These are phyloP conservation scores for Spondyliosoma cantharus DNA, from an alignment of 2,797 vertebrate genomes.

Conservation along the genomic window DNA sequence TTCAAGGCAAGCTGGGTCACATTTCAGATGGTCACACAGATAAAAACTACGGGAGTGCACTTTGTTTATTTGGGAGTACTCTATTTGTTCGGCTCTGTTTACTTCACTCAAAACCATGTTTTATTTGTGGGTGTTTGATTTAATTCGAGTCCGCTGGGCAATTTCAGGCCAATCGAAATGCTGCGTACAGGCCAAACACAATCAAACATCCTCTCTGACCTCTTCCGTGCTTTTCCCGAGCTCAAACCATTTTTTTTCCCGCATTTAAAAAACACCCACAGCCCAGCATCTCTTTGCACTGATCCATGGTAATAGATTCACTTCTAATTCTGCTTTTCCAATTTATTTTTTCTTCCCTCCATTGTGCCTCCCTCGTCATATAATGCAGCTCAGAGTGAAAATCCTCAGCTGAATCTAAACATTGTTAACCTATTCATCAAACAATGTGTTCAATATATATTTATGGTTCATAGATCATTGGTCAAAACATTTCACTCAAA, in stretches of 20 bases:
- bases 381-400: slow-evolving; percentile 33
- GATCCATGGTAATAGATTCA: slow-evolving; percentile 36
- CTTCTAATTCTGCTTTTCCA: slow-evolving; percentile 58
- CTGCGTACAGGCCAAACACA: slow-evolving; percentile 36
- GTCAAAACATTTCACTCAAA: slow-evolving; percentile 73
- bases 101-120: slow-evolving; percentile 36
- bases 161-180: slow-evolving; percentile 47
- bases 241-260: neutral
- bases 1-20: neutral
- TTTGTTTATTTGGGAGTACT: slow-evolving; percentile 36
- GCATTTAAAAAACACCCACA: slow-evolving; percentile 40
- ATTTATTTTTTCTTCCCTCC: slow-evolving; percentile 30
- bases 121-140: slow-evolving; percentile 57
- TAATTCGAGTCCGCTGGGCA: slow-evolving; percentile 49
- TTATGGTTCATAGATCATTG: slow-evolving; percentile 74
- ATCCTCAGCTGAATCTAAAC: slow-evolving; percentile 32
- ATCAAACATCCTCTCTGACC: slow-evolving; percentile 53
- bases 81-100: slow-evolving; percentile 40
- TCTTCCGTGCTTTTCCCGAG: slow-evolving; percentile 31
- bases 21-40: slow-evolving; percentile 17
- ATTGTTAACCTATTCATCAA: slow-evolving; percentile 65
- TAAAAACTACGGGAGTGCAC: slow-evolving; percentile 20
- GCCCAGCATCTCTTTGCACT: slow-evolving; percentile 38
- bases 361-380: slow-evolving; percentile 14
- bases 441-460: slow-evolving; percentile 65